Evolutionary conservation across 2,113 vertebrate species (phyloP).

Genomic region (Budorcas taxicolor): DNA sequence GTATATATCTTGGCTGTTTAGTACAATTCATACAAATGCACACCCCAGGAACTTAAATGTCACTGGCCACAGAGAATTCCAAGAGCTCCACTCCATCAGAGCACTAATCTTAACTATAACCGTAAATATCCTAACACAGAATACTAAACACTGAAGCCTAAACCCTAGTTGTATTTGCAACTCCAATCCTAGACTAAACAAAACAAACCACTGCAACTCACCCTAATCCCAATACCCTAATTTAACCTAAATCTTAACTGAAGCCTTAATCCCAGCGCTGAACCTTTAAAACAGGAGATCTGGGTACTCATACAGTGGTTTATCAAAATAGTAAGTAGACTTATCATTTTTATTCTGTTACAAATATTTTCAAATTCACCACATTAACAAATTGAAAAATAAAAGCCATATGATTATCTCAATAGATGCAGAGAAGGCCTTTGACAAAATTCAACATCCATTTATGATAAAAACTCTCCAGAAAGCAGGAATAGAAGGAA

Average conservation of each 20-base stretch:
- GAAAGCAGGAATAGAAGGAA: too few species aligned
- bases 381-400: too few species aligned
- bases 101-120: neutral
- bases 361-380: neutral
- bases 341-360: neutral
- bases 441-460: too few species aligned
- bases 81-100: neutral
- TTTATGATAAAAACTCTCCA: too few species aligned
- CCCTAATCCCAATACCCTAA: neutral
- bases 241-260: neutral
- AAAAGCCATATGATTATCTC: too few species aligned
- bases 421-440: too few species aligned
- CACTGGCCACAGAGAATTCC: neutral
- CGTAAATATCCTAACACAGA: neutral
- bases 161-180: neutral
- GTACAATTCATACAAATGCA: neutral
- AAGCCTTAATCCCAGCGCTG: neutral
- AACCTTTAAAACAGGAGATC: neutral
- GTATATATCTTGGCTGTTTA: neutral
- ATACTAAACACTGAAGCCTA: neutral
- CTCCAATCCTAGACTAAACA: neutral
- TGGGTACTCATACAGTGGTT: accelerated
- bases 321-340: neutral
- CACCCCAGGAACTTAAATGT: neutral
- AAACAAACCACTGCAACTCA: neutral